A percentile compares a stretch with the other conserved stretches of the same genome.
Conservation (phyloP, 2,888 invertebrate species). For the Rhorus exstirpatorius region DNA sequence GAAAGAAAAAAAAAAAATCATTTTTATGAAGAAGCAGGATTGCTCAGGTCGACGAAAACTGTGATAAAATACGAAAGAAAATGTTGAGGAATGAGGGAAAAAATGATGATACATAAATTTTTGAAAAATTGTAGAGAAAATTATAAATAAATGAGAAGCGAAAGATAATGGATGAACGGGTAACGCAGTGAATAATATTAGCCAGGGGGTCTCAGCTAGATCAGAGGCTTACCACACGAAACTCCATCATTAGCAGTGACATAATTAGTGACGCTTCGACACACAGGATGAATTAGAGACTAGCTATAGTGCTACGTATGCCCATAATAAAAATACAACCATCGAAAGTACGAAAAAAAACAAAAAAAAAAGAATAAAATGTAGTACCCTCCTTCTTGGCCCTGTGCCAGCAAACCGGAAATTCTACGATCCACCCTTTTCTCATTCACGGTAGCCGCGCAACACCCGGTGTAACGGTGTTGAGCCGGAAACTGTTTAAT, state of each 20-base stretch:
- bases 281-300: slow-evolving; percentile 17
- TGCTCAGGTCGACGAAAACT: not conserved
- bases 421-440: slow-evolving; percentile 46
- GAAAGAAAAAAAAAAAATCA: not conserved
- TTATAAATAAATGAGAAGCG: too few species aligned
- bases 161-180: too few species aligned
- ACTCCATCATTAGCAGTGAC: slow-evolving; percentile 8
- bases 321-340: slow-evolving; percentile 3
- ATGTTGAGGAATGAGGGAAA: not conserved
- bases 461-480: slow-evolving; percentile 60
- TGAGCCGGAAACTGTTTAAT: slow-evolving; percentile 40
- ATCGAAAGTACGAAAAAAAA: slow-evolving; percentile 2
- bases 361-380: slow-evolving; percentile 13
- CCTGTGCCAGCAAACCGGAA: slow-evolving; percentile 55
- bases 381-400: slow-evolving; percentile 2
- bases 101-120: not conserved
- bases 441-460: slow-evolving; percentile 10
- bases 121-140: slow-evolving; percentile 4
- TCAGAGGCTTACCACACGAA: not conserved
- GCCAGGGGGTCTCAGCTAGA: too few species aligned
- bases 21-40: not conserved
- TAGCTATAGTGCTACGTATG: not conserved
- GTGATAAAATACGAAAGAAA: not conserved
- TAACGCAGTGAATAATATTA: too few species aligned
- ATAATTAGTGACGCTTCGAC: slow-evolving; percentile 60